phyloP scores from a whole-genome alignment of 2,113 vertebrate genomes.

The Podarcis raffonei region DNA sequence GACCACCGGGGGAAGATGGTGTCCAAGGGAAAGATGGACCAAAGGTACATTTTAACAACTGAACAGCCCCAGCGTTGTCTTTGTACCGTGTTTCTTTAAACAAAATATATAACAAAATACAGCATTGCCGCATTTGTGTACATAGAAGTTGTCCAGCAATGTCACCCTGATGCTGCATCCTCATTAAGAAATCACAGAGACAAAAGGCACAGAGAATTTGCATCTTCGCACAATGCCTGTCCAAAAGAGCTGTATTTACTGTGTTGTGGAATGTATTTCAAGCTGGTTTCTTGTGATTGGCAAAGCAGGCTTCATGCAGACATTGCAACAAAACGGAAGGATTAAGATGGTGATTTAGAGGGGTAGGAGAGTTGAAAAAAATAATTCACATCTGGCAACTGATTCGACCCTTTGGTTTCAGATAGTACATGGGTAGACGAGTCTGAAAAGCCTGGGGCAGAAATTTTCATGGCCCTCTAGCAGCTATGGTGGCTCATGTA shows the following conservation, averaged over 20 bases:
- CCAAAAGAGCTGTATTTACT: neutral
- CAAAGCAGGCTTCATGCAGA: neutral
- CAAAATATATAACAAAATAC: neutral
- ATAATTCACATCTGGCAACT: no score
- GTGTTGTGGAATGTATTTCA: neutral
- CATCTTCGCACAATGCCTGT: neutral
- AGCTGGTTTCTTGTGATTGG: neutral
- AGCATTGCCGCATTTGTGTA: neutral
- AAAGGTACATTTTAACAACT: constrained; percentile 81
- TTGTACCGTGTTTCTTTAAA: neutral
- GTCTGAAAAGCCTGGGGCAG: no score
- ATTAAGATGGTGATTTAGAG: neutral
- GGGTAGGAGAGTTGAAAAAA: no score
- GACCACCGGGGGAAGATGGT: constrained; percentile 91
- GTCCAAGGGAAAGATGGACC: constrained; percentile 92
- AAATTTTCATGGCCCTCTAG: no score
- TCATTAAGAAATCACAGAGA: neutral
- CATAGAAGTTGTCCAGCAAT: no score
- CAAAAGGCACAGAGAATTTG: neutral
- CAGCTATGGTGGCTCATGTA: no score
- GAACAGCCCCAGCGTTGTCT: neutral
- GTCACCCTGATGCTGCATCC: neutral
- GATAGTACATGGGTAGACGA: no score
- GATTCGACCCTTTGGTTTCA: no score
- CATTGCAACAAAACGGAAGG: neutral